phyloP scores from a whole-genome alignment of 2,797 vertebrate genomes.

The Mallotus villosus region DNA sequence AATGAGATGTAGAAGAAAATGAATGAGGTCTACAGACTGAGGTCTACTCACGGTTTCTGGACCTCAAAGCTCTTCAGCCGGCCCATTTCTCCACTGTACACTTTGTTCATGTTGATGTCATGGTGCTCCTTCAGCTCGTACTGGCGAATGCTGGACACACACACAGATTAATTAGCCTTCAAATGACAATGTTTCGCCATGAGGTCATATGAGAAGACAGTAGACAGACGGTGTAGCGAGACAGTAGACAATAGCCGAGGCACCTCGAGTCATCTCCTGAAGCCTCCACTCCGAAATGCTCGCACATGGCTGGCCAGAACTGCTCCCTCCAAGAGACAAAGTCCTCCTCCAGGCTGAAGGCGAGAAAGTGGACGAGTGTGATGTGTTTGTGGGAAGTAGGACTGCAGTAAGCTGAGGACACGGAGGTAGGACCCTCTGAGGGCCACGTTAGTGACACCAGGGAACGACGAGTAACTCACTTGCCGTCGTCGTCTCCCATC shows the following conservation, averaged over 20 bases:
- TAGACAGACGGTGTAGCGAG: not conserved
- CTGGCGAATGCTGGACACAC: conserved; percentile 86
- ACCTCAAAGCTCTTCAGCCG: conserved; percentile 94
- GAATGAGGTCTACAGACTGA: too few species aligned
- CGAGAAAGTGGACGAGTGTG: not conserved
- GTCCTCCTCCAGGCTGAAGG: conserved; percentile 90
- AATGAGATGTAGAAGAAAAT: too few species aligned
- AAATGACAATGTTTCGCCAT: not conserved
- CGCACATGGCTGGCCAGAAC: conserved; percentile 97
- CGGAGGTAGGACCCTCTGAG: not conserved
- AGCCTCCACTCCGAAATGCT: conserved; percentile 96
- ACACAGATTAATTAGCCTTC: not conserved
- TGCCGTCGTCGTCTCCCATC: conserved; percentile 91
- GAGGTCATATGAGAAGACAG: not conserved
- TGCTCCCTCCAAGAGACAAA: conserved; percentile 97
- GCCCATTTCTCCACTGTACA: conserved; percentile 91
- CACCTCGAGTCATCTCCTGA: conserved; percentile 95
- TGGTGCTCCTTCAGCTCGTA: conserved; percentile 88
- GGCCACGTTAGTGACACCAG: not conserved
- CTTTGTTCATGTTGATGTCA: conserved; percentile 85
- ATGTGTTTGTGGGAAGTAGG: not conserved
- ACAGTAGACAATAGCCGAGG: conserved; percentile 3
- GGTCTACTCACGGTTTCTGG: conserved; percentile 91
- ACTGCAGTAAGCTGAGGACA: not conserved
- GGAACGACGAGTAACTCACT: conserved; percentile 80